phyloP scores from a whole-genome alignment of 2,888 invertebrate genomes.

The Deroplatys truncata region DNA sequence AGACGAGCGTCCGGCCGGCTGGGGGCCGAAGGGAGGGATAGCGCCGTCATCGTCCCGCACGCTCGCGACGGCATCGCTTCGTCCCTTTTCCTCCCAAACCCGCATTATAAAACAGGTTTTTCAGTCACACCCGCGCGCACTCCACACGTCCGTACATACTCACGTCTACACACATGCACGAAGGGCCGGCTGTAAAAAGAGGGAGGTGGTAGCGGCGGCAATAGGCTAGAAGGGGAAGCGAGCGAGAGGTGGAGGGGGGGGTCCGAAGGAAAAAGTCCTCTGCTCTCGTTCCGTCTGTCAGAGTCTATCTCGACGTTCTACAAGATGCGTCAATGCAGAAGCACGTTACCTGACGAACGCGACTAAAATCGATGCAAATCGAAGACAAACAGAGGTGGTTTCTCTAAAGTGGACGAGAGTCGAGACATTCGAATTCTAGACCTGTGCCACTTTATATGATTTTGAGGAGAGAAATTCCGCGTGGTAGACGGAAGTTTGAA shows the following conservation, averaged over 20 bases:
- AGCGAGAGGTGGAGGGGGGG: not conserved
- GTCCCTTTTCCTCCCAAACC: conserved; percentile 21
- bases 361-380: not conserved
- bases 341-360: not conserved
- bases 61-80: not conserved
- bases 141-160: not conserved
- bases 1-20: not conserved
- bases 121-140: conserved; percentile 27
- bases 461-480: not conserved
- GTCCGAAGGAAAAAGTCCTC: conserved; percentile 29
- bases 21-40: not conserved
- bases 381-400: not conserved
- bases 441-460: not conserved
- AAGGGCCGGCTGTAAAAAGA: conserved; percentile 9
- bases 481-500: not conserved
- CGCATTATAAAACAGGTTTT: conserved; percentile 32
- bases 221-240: conserved; percentile 19
- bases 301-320: not conserved
- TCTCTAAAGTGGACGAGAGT: not conserved
- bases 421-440: not conserved
- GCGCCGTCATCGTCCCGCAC: not conserved
- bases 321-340: not conserved
- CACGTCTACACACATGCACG: not conserved
- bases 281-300: not conserved
- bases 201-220: conserved; percentile 21